A percentile compares a stretch with the other conserved stretches of the same genome.
phyloP scores from a whole-genome alignment of 2,113 vertebrate species.

The Psophia crepitans region DNA sequence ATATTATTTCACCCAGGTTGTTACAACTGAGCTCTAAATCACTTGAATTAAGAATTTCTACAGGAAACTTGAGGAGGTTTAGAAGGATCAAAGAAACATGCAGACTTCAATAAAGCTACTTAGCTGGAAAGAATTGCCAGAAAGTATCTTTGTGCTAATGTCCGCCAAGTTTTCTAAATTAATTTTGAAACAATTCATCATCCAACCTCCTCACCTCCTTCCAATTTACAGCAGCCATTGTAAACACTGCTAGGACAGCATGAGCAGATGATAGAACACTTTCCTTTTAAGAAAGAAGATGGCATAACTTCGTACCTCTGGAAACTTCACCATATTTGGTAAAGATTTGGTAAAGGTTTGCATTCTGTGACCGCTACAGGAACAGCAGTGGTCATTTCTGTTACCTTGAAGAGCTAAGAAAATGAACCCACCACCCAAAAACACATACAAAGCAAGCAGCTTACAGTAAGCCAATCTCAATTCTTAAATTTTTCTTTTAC shows the following conservation, averaged over 20 bases:
- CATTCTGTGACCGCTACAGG: background rate
- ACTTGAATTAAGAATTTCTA: background rate
- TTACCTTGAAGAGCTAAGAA: background rate
- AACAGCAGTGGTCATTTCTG: background rate
- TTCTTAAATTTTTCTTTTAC: background rate
- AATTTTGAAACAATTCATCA: background rate
- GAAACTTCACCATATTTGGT: conserved; percentile 62
- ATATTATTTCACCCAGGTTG: background rate
- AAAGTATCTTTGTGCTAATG: background rate
- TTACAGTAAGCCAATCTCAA: background rate
- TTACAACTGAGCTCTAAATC: background rate
- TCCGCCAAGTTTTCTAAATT: background rate
- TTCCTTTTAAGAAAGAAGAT: conserved; percentile 51
- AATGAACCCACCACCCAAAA: background rate
- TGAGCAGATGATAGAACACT: background rate
- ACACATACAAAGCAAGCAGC: background rate
- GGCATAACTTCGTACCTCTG: background rate
- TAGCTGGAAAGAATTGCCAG: background rate
- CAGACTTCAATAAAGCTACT: background rate
- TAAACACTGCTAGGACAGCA: conserved; percentile 23
- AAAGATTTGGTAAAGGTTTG: background rate
- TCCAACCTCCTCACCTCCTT: background rate
- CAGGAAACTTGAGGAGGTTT: background rate
- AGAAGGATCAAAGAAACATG: background rate
- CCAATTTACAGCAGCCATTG: background rate